Conservation (phyloP, 2,888 invertebrate species). For the Lysandra bellargus region DNA sequence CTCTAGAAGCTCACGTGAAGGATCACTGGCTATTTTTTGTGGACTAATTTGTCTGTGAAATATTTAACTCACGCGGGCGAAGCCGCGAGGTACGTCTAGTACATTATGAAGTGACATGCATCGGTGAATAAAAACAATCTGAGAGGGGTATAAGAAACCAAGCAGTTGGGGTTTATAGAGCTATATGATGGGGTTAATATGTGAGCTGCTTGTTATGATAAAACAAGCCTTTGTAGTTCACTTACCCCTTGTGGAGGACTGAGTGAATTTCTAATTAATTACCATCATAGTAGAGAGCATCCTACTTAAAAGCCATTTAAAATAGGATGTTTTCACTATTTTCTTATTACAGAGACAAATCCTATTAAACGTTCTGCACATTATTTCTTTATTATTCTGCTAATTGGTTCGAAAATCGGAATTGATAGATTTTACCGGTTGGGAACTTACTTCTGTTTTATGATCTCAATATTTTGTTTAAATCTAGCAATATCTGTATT, state of each 20-base stretch:
- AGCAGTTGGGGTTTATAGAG: background rate
- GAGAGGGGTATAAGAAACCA: background rate
- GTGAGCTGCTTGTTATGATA: background rate
- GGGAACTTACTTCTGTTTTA: too few relatives aligned
- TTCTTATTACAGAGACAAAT: background rate
- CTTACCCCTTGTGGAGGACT: background rate
- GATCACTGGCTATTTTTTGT: too few relatives aligned
- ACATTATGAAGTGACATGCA: background rate
- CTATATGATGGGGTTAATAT: constrained; percentile 5
- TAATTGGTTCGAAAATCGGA: background rate
- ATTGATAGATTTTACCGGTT: background rate
- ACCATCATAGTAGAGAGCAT: background rate
- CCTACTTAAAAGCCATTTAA: background rate
- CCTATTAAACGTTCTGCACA: background rate
- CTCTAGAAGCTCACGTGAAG: background rate
- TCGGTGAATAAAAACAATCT: background rate
- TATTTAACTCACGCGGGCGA: too few relatives aligned
- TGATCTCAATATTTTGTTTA: too few relatives aligned
- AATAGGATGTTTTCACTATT: background rate
- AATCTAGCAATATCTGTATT: too few relatives aligned
- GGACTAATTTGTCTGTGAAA: too few relatives aligned
- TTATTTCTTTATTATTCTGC: background rate
- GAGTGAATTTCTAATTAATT: constrained; percentile 16
- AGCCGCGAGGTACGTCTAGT: too few relatives aligned
- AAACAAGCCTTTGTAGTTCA: constrained; percentile 7